A percentile compares a stretch with the other conserved stretches of the same genome.
These are phyloP conservation scores for Cryptus viduatorius DNA, from an alignment of 2,888 invertebrate genomes.

Conservation along the genomic window DNA sequence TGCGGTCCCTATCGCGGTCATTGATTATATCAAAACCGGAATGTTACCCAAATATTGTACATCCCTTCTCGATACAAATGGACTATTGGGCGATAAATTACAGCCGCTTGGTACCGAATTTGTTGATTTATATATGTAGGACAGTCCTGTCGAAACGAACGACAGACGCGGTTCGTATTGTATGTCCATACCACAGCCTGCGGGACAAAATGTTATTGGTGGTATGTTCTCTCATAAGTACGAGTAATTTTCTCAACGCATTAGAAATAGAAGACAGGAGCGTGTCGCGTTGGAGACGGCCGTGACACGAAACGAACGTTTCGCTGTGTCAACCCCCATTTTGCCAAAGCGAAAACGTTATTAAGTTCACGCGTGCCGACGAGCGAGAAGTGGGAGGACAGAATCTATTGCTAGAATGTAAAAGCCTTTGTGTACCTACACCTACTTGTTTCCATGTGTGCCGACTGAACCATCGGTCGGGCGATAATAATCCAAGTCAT, in stretches of 20 bases:
- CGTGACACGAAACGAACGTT: constrained; percentile 54
- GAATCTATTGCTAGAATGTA: constrained; percentile 5
- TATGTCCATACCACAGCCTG: background rate
- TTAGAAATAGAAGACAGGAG: constrained; percentile 35
- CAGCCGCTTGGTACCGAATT: background rate
- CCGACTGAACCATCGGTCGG: constrained; percentile 39
- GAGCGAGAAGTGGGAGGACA: background rate
- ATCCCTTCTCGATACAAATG: background rate
- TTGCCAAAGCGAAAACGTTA: constrained; percentile 21
- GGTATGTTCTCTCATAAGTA: background rate
- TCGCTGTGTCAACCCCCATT: constrained; percentile 1
- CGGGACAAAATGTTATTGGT: background rate
- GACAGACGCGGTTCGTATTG: background rate
- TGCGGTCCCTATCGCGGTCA: background rate
- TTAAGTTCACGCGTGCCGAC: constrained; percentile 32
- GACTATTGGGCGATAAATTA: constrained; percentile 14
- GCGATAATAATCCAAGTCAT: constrained; percentile 58
- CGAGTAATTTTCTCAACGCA: constrained; percentile 15
- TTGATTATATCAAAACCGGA: constrained; percentile 39
- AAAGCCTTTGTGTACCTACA: constrained; percentile 25
- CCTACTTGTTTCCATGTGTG: background rate
- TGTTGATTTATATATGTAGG: background rate
- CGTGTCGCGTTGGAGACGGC: constrained; percentile 4
- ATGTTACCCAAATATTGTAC: background rate
- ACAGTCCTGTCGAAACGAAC: background rate